Evolutionary conservation across 1,140 invertebrate genomes (phyloP).

Genomic region (Drosophila bipectinata): DNA sequence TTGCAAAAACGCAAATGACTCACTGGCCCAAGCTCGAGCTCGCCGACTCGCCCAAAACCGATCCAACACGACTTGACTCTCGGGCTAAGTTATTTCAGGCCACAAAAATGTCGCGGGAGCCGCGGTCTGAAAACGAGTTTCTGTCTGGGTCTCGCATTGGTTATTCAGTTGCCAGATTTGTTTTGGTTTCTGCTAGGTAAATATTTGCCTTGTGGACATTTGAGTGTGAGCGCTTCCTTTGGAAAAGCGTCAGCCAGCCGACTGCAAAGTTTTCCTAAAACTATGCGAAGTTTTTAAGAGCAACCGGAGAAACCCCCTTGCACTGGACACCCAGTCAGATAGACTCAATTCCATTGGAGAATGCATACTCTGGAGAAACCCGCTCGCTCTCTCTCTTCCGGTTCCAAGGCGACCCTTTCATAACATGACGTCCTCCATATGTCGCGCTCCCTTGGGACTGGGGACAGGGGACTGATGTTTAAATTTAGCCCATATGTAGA

Average conservation of each 20-base stretch:
- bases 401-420: neutral
- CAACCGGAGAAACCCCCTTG: slow-evolving; percentile 2
- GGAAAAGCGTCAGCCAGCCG: slow-evolving; percentile 24
- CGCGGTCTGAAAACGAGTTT: slow-evolving; percentile 65
- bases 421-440: neutral
- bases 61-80: slow-evolving; percentile 1
- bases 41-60: neutral
- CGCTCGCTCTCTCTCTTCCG: neutral
- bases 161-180: slow-evolving; percentile 24
- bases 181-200: slow-evolving; percentile 51
- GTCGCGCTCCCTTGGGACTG: neutral
- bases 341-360: too few relatives aligned
- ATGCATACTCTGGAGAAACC: too few relatives aligned
- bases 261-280: slow-evolving; percentile 42
- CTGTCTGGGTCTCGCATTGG: slow-evolving; percentile 8
- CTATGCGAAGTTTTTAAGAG: slow-evolving; percentile 11
- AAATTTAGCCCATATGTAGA: neutral
- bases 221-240: slow-evolving; percentile 27
- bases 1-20: slow-evolving; percentile 69
- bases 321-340: too few relatives aligned
- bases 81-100: slow-evolving; percentile 55
- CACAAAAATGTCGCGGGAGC: slow-evolving; percentile 62
- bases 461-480: neutral
- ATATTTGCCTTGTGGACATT: slow-evolving; percentile 59
- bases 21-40: slow-evolving; percentile 31